Evolutionary conservation across 2,797 vertebrate species (phyloP).

Genomic region (Enteromius unitaeniatus): DNA sequence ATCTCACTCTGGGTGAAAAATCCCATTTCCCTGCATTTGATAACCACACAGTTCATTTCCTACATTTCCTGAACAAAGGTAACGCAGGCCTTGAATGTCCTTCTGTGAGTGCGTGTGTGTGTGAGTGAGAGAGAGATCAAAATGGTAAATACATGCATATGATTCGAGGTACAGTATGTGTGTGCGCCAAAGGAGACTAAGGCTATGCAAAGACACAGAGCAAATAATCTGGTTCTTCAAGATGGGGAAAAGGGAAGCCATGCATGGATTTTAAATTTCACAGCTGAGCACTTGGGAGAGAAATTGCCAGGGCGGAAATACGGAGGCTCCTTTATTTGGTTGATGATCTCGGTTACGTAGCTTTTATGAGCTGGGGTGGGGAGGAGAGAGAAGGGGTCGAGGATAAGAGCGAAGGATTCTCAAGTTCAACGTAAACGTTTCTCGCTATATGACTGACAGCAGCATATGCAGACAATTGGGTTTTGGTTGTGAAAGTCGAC

Average conservation of each 20-base stretch:
- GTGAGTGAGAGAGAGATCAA: constrained; percentile 33
- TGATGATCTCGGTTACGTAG: constrained; percentile 72
- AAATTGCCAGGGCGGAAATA: constrained; percentile 76
- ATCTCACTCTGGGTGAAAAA: constrained; percentile 71
- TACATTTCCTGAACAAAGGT: constrained; percentile 75
- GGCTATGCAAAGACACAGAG: constrained; percentile 55
- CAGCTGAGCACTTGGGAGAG: constrained; percentile 78
- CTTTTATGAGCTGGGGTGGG: constrained; percentile 63
- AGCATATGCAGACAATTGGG: constrained; percentile 66
- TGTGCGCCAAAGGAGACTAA: constrained; percentile 50
- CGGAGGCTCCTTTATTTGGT: constrained; percentile 71
- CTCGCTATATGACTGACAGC: constrained; percentile 73
- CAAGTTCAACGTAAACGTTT: not conserved
- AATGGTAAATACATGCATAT: constrained; percentile 26
- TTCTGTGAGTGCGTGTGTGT: constrained; percentile 40
- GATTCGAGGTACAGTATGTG: constrained; percentile 38
- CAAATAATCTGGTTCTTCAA: constrained; percentile 57
- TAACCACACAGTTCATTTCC: constrained; percentile 78
- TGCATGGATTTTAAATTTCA: constrained; percentile 86
- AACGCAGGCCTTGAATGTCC: constrained; percentile 32
- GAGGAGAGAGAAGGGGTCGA: constrained; percentile 48
- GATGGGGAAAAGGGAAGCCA: constrained; percentile 67
- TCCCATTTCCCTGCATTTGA: constrained; percentile 76
- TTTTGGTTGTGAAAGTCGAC: constrained; percentile 68
- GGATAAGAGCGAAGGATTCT: constrained; percentile 45